Conservation (phyloP, 2,888 invertebrate genomes). For the Philereme transversata region DNA sequence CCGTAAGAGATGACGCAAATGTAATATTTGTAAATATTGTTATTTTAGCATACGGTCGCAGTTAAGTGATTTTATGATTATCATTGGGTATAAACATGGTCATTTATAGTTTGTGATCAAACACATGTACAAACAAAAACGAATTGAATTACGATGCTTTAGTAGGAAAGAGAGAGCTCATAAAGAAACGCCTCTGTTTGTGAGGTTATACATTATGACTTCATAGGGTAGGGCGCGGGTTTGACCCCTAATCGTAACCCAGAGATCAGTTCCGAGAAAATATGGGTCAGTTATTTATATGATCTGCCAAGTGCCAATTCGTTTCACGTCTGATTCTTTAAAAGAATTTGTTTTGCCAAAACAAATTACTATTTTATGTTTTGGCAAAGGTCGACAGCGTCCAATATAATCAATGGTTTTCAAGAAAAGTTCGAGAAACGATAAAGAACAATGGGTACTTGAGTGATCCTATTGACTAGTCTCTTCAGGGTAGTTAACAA, state of each 20-base stretch:
- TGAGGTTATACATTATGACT: no score
- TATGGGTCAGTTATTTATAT: conserved; percentile 23
- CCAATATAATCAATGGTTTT: conserved; percentile 11
- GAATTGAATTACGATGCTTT: neutral
- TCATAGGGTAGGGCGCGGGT: conserved; percentile 1
- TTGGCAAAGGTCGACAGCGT: conserved; percentile 8
- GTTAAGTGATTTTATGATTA: no score
- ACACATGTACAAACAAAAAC: conserved; percentile 1
- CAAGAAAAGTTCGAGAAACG: conserved; percentile 3
- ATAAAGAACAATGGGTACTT: conserved; percentile 18
- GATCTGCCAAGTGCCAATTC: conserved; percentile 13
- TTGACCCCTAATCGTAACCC: conserved; percentile 21
- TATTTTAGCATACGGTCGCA: no score
- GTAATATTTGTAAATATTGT: no score
- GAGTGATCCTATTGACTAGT: conserved; percentile 15
- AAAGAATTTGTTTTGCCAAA: neutral
- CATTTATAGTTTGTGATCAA: no score
- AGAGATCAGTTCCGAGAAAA: conserved; percentile 18
- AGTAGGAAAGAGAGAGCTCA: neutral
- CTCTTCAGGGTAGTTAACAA: conserved; percentile 33
- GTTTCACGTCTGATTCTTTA: conserved; percentile 2
- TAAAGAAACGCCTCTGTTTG: no score
- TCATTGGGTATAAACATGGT: no score
- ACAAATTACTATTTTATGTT: neutral
- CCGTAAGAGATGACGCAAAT: no score